A percentile compares a stretch with the other conserved stretches of the same genome.
Evolutionary conservation across 2,113 vertebrate genomes (phyloP).

Genomic region (Benitochromis conjunctus): DNA sequence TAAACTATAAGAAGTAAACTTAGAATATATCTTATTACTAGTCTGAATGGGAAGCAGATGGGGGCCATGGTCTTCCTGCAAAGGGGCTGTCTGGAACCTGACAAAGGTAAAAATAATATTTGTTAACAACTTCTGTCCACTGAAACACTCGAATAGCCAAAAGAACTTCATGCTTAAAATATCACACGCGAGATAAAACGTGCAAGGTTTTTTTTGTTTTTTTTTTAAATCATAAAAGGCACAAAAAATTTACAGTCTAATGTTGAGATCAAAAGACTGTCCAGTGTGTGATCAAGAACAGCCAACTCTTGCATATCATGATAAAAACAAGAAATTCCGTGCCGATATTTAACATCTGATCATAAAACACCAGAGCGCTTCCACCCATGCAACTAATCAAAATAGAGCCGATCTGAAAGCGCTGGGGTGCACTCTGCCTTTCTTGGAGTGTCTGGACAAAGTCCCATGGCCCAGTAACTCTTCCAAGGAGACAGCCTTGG

Average conservation of each 20-base stretch:
- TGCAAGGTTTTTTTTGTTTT: neutral
- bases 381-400: constrained; percentile 15
- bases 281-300: neutral
- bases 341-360: constrained; percentile 22
- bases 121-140: neutral
- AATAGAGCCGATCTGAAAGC: constrained; percentile 29
- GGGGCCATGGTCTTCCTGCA: neutral
- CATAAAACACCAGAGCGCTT: neutral
- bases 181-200: neutral
- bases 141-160: neutral
- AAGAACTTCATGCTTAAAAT: neutral
- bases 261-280: constrained; percentile 1
- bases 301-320: neutral
- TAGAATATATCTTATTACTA: neutral
- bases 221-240: neutral
- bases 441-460: constrained; percentile 62
- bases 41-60: neutral
- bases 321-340: neutral
- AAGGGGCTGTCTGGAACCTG: constrained; percentile 61
- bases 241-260: neutral
- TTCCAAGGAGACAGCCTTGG: constrained; percentile 68
- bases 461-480: constrained; percentile 62
- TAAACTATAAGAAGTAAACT: constrained; percentile 36
- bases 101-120: constrained; percentile 74
- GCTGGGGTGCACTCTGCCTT: constrained; percentile 12